phyloP scores from a whole-genome alignment of 2,888 invertebrate species.

The Gymnoscelis rufifasciata region DNA sequence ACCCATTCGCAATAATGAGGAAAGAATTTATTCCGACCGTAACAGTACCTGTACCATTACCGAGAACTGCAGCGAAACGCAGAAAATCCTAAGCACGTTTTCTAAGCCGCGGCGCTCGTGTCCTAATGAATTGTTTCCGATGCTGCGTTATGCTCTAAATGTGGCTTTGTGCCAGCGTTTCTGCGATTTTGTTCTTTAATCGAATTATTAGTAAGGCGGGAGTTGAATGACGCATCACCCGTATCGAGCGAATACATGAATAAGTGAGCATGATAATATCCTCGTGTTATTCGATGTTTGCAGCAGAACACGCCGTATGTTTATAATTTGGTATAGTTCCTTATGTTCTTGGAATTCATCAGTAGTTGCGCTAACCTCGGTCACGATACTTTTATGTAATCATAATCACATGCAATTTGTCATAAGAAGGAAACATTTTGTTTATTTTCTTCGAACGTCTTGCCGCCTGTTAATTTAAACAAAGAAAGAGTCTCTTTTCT shows the following conservation, averaged over 20 bases:
- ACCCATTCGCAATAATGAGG: slow-evolving; percentile 7
- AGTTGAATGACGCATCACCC: slow-evolving; percentile 3
- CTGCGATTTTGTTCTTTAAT: slow-evolving; percentile 17
- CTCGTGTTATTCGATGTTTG: too few species aligned
- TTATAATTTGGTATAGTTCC: too few species aligned
- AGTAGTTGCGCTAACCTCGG: too few species aligned
- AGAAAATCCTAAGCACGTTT: slow-evolving; percentile 20
- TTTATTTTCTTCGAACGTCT: too few species aligned
- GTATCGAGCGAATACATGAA: neutral
- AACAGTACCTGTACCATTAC: slow-evolving; percentile 8
- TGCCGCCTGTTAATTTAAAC: too few species aligned
- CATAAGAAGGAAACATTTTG: too few species aligned
- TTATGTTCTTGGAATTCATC: too few species aligned
- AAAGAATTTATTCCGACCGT: slow-evolving; percentile 1
- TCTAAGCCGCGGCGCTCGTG: slow-evolving; percentile 41
- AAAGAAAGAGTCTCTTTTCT: too few species aligned
- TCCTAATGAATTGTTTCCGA: slow-evolving; percentile 55
- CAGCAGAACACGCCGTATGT: too few species aligned
- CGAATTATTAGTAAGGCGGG: neutral
- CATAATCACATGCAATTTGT: too few species aligned
- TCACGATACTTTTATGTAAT: too few species aligned
- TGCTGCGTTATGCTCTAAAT: slow-evolving; percentile 30
- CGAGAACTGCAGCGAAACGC: slow-evolving; percentile 16
- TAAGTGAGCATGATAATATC: too few species aligned
- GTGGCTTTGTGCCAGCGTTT: slow-evolving; percentile 22